Conservation (phyloP, 2,797 vertebrate genomes). For the Thaleichthys pacificus region DNA sequence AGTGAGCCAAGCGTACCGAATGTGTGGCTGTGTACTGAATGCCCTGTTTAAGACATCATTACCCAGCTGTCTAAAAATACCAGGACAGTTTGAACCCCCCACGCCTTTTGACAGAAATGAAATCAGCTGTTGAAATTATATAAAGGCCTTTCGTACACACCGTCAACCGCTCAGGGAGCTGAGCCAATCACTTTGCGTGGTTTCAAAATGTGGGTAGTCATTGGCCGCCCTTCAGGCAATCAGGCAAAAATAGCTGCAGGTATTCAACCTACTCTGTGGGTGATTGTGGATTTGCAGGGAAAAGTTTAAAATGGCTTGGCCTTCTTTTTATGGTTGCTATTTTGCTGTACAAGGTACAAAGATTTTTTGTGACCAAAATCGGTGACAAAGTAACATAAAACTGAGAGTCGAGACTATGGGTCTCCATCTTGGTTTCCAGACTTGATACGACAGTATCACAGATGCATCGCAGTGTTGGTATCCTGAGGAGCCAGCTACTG, state of each 20-base stretch:
- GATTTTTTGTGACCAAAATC: neutral
- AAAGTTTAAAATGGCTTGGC: too few species aligned
- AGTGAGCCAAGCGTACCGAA: neutral
- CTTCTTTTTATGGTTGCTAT: too few species aligned
- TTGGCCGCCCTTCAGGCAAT: neutral
- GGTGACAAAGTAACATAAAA: neutral
- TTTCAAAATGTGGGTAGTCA: neutral
- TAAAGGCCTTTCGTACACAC: neutral
- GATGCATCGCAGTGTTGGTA: neutral
- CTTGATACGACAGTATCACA: neutral
- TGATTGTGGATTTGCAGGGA: neutral
- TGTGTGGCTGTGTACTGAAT: too few species aligned
- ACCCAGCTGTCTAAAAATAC: neutral
- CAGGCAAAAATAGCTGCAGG: neutral
- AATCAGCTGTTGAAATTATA: neutral
- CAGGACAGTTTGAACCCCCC: neutral
- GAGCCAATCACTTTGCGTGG: neutral
- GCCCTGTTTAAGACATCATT: neutral
- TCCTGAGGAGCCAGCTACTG: neutral
- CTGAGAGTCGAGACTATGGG: neutral
- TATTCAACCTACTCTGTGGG: neutral
- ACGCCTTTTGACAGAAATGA: too few species aligned
- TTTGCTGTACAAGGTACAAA: too few species aligned
- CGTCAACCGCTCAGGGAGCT: neutral
- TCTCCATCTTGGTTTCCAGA: too few species aligned